phyloP scores from a whole-genome alignment of 1,140 invertebrate genomes.

The Mactra quadrangularis region DNA sequence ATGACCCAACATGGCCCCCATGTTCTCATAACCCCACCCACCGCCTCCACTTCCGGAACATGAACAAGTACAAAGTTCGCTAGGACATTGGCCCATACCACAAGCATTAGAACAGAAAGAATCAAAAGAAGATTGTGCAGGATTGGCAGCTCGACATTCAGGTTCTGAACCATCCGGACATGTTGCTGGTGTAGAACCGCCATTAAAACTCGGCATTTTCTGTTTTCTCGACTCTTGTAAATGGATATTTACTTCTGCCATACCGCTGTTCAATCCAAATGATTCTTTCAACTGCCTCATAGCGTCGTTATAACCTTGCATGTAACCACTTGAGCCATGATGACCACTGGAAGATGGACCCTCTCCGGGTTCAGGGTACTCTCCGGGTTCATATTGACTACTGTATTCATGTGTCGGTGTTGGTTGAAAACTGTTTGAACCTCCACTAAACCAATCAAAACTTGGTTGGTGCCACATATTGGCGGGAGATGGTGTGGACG shows the following conservation, averaged over 20 bases:
- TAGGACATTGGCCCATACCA: slow-evolving; percentile 63
- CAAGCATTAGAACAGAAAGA: slow-evolving; percentile 65
- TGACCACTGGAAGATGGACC: not conserved
- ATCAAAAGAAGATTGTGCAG: slow-evolving; percentile 53
- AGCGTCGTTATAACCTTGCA: slow-evolving; percentile 52
- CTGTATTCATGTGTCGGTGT: not conserved
- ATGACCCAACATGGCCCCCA: not conserved
- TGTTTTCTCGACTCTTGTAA: slow-evolving; percentile 36
- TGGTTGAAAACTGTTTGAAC: too few relatives aligned
- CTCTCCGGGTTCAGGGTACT: slow-evolving; percentile 48
- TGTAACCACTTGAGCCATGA: slow-evolving; percentile 1
- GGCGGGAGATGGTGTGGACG: not conserved
- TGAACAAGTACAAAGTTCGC: slow-evolving; percentile 62
- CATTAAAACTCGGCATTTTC: not conserved
- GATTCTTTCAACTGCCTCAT: slow-evolving; percentile 23
- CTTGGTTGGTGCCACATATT: not conserved
- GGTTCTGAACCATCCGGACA: slow-evolving; percentile 66
- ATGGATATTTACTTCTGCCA: slow-evolving; percentile 18
- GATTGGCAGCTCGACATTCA: slow-evolving; percentile 59
- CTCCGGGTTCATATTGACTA: slow-evolving; percentile 49
- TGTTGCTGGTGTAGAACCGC: slow-evolving; percentile 32
- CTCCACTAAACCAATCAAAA: not conserved
- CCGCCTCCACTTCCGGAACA: slow-evolving; percentile 42
- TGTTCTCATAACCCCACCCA: not conserved
- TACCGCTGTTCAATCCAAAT: slow-evolving; percentile 37